phyloP scores from a whole-genome alignment of 2,888 invertebrate genomes.

The Noctua janthina region DNA sequence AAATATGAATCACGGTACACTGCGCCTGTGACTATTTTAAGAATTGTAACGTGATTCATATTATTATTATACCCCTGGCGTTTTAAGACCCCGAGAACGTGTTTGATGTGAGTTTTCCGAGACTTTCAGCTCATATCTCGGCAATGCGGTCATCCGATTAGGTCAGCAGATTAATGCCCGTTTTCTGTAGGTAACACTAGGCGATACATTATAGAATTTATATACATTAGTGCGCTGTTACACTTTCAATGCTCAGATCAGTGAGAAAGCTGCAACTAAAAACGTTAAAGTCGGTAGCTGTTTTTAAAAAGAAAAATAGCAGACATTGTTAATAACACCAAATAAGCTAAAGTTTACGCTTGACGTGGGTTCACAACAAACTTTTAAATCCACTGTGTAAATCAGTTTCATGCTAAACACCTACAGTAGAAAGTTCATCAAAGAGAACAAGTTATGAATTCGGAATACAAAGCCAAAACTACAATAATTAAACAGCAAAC shows the following conservation, averaged over 20 bases:
- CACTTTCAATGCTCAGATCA: no score
- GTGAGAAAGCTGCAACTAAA: no score
- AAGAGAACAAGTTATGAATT: conserved; percentile 31
- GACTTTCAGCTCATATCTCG: not conserved
- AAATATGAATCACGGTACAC: no score
- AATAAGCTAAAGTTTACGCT: not conserved
- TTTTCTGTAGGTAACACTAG: not conserved
- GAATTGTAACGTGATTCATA: no score
- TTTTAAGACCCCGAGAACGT: not conserved
- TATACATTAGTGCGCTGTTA: no score
- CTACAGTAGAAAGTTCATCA: conserved; percentile 18
- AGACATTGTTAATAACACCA: no score
- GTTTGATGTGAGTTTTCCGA: not conserved
- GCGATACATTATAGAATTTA: no score
- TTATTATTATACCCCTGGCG: no score
- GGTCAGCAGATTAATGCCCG: not conserved
- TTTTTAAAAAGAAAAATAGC: no score
- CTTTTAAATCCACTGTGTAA: not conserved
- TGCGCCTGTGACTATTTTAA: no score
- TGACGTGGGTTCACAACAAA: not conserved
- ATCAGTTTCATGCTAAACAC: conserved; percentile 10
- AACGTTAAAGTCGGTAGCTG: no score
- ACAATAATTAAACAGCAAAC: conserved; percentile 32
- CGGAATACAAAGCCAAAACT: conserved; percentile 25
- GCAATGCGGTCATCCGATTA: not conserved